Percentiles rank a stretch among this genome's conserved stretches.
phyloP scores from a whole-genome alignment of 2,113 vertebrate species.

The Strix aluco region DNA sequence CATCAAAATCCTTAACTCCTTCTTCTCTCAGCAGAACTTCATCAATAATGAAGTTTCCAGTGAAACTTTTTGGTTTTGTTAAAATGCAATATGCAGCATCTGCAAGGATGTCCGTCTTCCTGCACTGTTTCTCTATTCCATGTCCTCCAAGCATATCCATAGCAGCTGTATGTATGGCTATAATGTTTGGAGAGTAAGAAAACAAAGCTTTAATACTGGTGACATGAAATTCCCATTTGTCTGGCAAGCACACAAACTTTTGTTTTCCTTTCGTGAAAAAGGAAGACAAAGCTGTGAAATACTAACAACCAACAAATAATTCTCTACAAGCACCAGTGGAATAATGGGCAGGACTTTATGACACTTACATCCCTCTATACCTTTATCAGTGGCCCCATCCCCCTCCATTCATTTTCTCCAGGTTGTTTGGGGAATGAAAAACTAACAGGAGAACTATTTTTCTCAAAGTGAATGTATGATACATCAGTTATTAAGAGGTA shows the following conservation, averaged over 20 bases:
- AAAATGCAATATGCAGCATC: slow-evolving; percentile 94
- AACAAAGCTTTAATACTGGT: background rate
- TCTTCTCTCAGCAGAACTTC: slow-evolving; percentile 87
- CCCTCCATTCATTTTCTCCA: background rate
- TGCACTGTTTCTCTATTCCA: slow-evolving; percentile 86
- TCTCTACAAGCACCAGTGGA: background rate
- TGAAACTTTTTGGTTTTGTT: slow-evolving; percentile 83
- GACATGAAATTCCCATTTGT: background rate
- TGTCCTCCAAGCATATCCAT: slow-evolving; percentile 94
- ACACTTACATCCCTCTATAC: background rate
- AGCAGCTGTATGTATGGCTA: slow-evolving; percentile 93
- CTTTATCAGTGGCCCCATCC: background rate
- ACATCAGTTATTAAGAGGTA: background rate
- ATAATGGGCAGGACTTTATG: background rate
- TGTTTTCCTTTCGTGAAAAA: background rate
- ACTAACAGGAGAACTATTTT: background rate
- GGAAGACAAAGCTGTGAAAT: background rate
- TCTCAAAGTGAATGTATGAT: background rate
- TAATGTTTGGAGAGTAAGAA: background rate
- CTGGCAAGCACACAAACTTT: background rate
- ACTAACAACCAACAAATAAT: background rate
- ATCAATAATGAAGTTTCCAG: slow-evolving; percentile 92
- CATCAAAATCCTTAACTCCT: slow-evolving; percentile 87
- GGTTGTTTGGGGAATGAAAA: background rate
- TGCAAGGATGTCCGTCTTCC: slow-evolving; percentile 91